Conservation (phyloP, 2,888 invertebrate genomes). For the Lycaena phlaeas region DNA sequence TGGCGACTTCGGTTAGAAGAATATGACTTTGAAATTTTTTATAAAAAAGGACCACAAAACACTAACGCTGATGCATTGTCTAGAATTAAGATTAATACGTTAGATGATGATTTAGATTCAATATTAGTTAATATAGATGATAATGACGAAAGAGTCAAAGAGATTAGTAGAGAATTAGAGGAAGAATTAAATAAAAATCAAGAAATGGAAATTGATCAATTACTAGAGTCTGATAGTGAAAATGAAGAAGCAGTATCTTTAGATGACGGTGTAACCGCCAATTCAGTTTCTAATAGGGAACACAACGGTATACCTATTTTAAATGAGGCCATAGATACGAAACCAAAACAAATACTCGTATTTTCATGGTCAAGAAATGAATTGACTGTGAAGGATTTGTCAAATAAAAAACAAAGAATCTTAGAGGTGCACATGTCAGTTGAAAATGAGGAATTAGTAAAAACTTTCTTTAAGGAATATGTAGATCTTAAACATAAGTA, state of each 20-base stretch:
- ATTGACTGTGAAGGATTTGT: constrained; percentile 13
- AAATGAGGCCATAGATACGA: constrained; percentile 24
- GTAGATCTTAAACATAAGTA: constrained; percentile 13
- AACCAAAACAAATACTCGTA: constrained; percentile 25
- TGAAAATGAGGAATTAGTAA: constrained; percentile 6
- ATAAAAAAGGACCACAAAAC: constrained; percentile 17
- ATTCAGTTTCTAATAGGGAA: constrained; percentile 11
- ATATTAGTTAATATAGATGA: no score
- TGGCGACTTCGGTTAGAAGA: no score
- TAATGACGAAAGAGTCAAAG: not conserved
- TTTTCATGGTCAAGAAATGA: constrained; percentile 19
- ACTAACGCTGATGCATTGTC: constrained; percentile 24
- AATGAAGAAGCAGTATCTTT: no score
- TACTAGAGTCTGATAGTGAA: not conserved
- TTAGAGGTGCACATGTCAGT: constrained; percentile 21
- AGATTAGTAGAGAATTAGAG: not conserved
- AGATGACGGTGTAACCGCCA: constrained; percentile 1
- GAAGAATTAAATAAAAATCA: not conserved
- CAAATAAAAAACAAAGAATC: constrained; percentile 24
- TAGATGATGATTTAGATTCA: constrained; percentile 6
- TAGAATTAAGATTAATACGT: constrained; percentile 15
- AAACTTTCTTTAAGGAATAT: constrained; percentile 15
- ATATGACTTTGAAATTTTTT: no score
- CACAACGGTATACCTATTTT: constrained; percentile 21
- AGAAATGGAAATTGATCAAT: not conserved